Percentiles rank a stretch among this genome's conserved stretches.
phyloP scores from a whole-genome alignment of 2,888 invertebrate genomes.

The Dasysyrphus albostriatus region DNA sequence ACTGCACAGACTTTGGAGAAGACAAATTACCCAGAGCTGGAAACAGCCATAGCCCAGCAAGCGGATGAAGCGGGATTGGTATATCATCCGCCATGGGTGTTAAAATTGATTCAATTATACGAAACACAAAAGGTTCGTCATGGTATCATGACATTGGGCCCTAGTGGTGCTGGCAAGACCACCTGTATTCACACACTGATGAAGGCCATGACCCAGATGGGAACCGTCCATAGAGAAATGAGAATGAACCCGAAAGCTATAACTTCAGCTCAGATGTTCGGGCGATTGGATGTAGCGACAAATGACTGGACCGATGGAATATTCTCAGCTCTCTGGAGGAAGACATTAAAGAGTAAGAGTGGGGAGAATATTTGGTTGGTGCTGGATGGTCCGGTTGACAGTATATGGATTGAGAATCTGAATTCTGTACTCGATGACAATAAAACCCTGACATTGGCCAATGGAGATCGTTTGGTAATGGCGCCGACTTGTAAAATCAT shows the following conservation, averaged over 20 bases:
- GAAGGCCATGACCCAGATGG: slow-evolving; percentile 94
- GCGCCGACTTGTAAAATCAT: slow-evolving; percentile 97
- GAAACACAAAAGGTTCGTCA: slow-evolving; percentile 98
- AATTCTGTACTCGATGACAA: slow-evolving; percentile 99
- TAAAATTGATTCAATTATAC: slow-evolving; percentile 97
- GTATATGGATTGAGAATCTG: slow-evolving; percentile 99
- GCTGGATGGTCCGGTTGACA: slow-evolving; percentile 97
- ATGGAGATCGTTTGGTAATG: slow-evolving; percentile 97
- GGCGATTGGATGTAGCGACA: slow-evolving; percentile 96
- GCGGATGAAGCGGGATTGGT: slow-evolving; percentile 92
- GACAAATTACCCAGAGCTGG: slow-evolving; percentile 94
- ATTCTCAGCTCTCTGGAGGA: slow-evolving; percentile 98
- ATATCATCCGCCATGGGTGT: slow-evolving; percentile 96
- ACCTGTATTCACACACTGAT: slow-evolving; percentile 94
- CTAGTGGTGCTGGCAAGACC: slow-evolving; percentile 97
- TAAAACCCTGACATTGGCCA: slow-evolving; percentile 96
- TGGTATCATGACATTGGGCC: slow-evolving; percentile 98
- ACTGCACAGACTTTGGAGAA: slow-evolving; percentile 90
- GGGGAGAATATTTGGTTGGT: slow-evolving; percentile 97
- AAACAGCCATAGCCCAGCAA: slow-evolving; percentile 93
- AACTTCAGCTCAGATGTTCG: slow-evolving; percentile 99
- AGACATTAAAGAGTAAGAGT: slow-evolving; percentile 94
- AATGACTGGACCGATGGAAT: slow-evolving; percentile 99
- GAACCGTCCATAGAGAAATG: slow-evolving; percentile 95
- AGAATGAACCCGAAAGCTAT: slow-evolving; percentile 99